Conservation (phyloP, 2,888 invertebrate genomes). For the Xestia rhomboidea region DNA sequence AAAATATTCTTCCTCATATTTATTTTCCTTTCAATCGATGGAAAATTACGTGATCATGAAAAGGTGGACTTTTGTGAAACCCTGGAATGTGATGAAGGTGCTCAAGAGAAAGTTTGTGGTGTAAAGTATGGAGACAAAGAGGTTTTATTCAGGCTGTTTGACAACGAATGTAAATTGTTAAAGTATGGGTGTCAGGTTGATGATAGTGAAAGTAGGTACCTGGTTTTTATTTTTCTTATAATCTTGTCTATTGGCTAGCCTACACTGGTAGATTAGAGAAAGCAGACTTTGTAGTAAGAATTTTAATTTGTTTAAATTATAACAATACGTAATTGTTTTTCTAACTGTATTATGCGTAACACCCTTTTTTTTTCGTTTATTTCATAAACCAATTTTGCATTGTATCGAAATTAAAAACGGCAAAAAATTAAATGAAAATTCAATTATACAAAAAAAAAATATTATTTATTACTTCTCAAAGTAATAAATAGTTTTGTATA, state of each 20-base stretch:
- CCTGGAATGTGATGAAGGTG: conserved; percentile 70
- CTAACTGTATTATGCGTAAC: too few relatives aligned
- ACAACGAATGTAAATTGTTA: conserved; percentile 79
- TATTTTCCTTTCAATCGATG: conserved; percentile 41
- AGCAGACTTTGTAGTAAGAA: too few relatives aligned
- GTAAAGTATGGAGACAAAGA: conserved; percentile 71
- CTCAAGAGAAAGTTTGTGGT: conserved; percentile 74
- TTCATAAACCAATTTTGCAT: too few relatives aligned
- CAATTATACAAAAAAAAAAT: too few relatives aligned
- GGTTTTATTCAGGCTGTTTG: conserved; percentile 75
- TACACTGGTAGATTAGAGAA: not conserved
- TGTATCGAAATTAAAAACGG: too few relatives aligned
- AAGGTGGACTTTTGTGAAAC: conserved; percentile 74
- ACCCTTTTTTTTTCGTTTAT: too few relatives aligned
- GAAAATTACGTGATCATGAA: conserved; percentile 44
- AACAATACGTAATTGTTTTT: too few relatives aligned
- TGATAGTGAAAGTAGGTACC: conserved; percentile 70
- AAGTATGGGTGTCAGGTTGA: conserved; percentile 78
- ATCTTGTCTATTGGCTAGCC: not conserved
- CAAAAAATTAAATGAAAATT: too few relatives aligned
- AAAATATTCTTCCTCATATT: conserved; percentile 36
- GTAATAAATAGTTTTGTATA: too few relatives aligned
- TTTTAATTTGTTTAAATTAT: too few relatives aligned
- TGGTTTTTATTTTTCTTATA: not conserved
- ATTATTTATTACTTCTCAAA: too few relatives aligned